Evolutionary conservation across 2,888 invertebrate genomes (phyloP), one percentile per base, ranked within the genome.

Genomic region (Cheilosia soror): DNA sequence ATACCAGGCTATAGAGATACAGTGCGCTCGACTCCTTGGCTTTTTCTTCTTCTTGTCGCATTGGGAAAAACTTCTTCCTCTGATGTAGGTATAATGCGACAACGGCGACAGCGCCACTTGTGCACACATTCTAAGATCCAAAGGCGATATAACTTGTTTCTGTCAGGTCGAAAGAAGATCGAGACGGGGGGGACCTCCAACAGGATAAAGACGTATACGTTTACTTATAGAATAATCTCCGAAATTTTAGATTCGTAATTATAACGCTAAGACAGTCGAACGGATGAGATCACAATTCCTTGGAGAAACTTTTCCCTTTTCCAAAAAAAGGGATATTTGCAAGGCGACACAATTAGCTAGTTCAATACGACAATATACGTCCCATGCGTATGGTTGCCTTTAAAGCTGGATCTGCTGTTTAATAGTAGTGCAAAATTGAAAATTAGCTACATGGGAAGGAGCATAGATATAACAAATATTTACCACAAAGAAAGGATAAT

Each of bases 71-170:
- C 15, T 71, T 75, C 7, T 65, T 58, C 44, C 47, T 65, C 51
- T 77, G 77, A 76, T 71, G 49, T 55, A 71, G 76, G 63, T 76
- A 76, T 58, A 66, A 77, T 42, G 65, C 69, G 63, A 73, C 69
- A 87, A 47, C 29, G 76, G 66, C 51, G 81, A 55, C 60, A 51
- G 72, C 49, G 65, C 49, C 44, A 71, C 75, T 69, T 33, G 68
- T 33, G 68, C 75, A 81, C 68, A 81, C 71, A 78, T 65, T 66
- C 77, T 25, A 33, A 71, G 62, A 78, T 62, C 53, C 76, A 66
- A 69, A 82, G 83, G 75, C 87, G 87, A 88, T 85, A 88, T 79
- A 87, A 88, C 76, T 87, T 68, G 77, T 47, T 87, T 87, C 87
- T 33, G 15, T 60, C 80, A 75, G 72, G 69, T n/a, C 31, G 83